Conservation (phyloP, 2,888 invertebrate genomes). For the Xestoiulus laeticollis region DNA sequence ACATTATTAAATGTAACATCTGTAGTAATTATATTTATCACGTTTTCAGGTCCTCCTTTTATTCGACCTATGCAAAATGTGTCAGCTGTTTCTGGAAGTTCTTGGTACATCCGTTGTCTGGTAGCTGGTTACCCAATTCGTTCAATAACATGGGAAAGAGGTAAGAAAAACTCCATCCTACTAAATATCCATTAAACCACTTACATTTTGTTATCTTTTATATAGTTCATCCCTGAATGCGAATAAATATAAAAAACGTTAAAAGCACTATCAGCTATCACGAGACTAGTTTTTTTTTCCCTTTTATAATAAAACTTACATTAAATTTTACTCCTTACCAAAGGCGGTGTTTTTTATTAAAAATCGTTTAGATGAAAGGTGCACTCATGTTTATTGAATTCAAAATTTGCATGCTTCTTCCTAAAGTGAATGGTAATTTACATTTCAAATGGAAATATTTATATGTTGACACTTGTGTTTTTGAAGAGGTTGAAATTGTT, state of each 20-base stretch:
- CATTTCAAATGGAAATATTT: background rate
- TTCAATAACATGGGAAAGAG: conserved; percentile 94
- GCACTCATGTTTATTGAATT: background rate
- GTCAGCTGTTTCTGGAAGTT: conserved; percentile 81
- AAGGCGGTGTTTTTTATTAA: background rate
- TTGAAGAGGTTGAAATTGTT: no score
- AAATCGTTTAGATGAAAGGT: background rate
- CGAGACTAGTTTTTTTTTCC: no score
- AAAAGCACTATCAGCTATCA: background rate
- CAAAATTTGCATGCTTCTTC: background rate
- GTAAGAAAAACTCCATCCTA: conserved; percentile 65
- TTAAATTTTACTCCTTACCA: background rate
- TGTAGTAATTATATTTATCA: background rate
- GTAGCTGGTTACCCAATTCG: conserved; percentile 96
- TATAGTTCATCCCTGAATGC: no score
- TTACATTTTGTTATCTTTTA: background rate
- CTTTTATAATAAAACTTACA: background rate
- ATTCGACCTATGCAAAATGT: conserved; percentile 82
- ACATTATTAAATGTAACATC: background rate
- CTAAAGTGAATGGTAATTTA: background rate
- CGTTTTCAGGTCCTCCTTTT: conserved; percentile 75
- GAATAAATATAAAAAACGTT: no score
- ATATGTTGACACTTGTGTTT: no score
- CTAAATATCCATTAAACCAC: background rate
- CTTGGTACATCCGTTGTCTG: conserved; percentile 81